Percentiles rank a stretch among this genome's conserved stretches.
Evolutionary conservation across 1,140 invertebrate genomes (phyloP).

Genomic region (Aphis craccivora): DNA sequence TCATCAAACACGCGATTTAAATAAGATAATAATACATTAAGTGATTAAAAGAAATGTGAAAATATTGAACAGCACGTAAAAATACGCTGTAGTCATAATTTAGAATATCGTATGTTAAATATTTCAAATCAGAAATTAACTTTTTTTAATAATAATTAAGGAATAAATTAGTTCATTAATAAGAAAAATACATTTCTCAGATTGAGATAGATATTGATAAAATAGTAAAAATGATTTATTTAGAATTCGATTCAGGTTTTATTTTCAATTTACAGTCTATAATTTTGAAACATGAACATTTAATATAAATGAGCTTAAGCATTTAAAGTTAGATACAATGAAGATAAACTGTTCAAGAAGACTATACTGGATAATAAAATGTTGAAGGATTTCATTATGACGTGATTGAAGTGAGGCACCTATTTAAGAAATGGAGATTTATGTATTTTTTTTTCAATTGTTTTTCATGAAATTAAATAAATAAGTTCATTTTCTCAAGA

Average conservation of each 20-base stretch:
- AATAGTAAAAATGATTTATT: not conserved
- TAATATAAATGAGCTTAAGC: not conserved
- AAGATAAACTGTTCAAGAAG: not conserved
- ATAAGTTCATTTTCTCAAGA: not conserved
- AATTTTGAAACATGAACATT: not conserved
- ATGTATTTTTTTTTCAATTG: not conserved
- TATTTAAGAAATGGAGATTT: not conserved
- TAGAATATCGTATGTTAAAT: not conserved
- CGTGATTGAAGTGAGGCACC: not conserved
- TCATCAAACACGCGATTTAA: too few relatives aligned
- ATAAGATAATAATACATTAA: not conserved
- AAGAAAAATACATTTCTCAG: not conserved
- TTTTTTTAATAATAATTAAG: not conserved
- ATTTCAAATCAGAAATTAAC: not conserved
- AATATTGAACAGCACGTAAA: not conserved
- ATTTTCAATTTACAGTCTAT: not conserved
- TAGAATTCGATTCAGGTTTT: not conserved
- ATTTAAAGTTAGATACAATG: not conserved
- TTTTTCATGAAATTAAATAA: not conserved
- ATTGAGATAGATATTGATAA: not conserved
- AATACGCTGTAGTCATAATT: not conserved
- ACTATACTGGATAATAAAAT: not conserved
- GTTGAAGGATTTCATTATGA: not conserved
- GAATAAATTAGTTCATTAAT: not conserved
- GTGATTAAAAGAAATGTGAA: not conserved